phyloP scores from a whole-genome alignment of 2,888 invertebrate species.

The Omphaloscelis lunosa region DNA sequence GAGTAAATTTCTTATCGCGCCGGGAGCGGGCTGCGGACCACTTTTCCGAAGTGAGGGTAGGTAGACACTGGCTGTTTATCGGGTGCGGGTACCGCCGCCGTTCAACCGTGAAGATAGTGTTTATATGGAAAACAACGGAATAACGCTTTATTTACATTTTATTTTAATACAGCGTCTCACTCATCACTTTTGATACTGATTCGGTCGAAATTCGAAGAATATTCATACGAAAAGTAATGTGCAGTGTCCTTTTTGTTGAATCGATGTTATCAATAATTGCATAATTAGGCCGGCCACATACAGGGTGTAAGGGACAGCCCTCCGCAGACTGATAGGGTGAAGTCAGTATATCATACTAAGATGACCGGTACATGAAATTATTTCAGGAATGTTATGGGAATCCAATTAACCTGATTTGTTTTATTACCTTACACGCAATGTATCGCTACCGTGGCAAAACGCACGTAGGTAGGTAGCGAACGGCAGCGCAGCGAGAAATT shows the following conservation, averaged over 20 bases:
- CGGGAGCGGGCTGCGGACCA: slow-evolving; percentile 72
- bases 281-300: too few species aligned
- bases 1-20: slow-evolving; percentile 81
- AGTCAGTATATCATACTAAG: too few species aligned
- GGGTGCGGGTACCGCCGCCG: slow-evolving; percentile 45
- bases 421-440: too few species aligned
- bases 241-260: slow-evolving; percentile 1
- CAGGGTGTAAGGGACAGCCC: too few species aligned
- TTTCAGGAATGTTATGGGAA: too few species aligned
- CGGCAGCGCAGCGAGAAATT: too few species aligned
- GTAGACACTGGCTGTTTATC: slow-evolving; percentile 45
- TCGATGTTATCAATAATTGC: too few species aligned
- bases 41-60: slow-evolving; percentile 66
- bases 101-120: slow-evolving; percentile 56
- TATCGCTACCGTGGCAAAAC: too few species aligned
- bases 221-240: background rate
- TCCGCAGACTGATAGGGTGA: too few species aligned
- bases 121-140: slow-evolving; percentile 50
- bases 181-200: slow-evolving; percentile 22
- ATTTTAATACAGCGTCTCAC: slow-evolving; percentile 30
- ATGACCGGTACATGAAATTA: too few species aligned
- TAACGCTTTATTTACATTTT: slow-evolving; percentile 42
- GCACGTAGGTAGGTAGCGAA: too few species aligned
- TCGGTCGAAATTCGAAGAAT: slow-evolving; percentile 13
- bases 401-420: too few species aligned